phyloP scores from a whole-genome alignment of 2,797 vertebrate genomes.

The Pseudopleuronectes americanus region DNA sequence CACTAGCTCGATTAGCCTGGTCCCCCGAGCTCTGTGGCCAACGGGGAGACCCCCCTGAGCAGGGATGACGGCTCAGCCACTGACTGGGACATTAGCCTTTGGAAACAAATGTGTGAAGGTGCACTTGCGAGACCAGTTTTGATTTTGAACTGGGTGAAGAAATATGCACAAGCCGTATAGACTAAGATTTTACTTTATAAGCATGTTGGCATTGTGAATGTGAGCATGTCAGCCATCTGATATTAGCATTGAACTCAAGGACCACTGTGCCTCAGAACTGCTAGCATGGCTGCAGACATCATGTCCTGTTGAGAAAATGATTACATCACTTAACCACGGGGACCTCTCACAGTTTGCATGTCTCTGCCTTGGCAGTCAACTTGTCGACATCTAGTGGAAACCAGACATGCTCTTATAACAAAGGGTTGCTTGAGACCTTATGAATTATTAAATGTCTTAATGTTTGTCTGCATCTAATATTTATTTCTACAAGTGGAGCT shows the following conservation, averaged over 20 bases:
- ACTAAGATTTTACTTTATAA: slow-evolving; percentile 5
- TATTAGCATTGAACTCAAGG: not conserved
- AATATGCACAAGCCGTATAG: slow-evolving; percentile 4
- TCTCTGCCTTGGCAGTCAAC: not conserved
- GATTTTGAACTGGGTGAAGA: slow-evolving; percentile 1
- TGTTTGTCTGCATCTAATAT: slow-evolving; percentile 4
- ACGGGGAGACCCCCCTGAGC: slow-evolving; percentile 35
- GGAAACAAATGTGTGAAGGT: slow-evolving; percentile 9
- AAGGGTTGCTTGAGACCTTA: not conserved
- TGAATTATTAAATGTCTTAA: slow-evolving; percentile 10
- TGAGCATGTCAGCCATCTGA: not conserved
- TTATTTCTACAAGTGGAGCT: slow-evolving; percentile 2
- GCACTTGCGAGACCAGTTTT: not conserved
- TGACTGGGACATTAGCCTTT: slow-evolving; percentile 32
- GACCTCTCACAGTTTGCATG: not conserved
- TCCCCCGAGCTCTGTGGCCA: slow-evolving; percentile 44
- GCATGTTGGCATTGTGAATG: not conserved
- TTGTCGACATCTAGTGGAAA: slow-evolving; percentile 22
- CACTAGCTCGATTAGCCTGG: slow-evolving; percentile 65
- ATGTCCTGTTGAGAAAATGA: slow-evolving; percentile 2
- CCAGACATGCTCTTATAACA: not conserved
- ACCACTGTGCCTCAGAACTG: not conserved
- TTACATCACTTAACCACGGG: not conserved
- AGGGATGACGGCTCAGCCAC: slow-evolving; percentile 24
- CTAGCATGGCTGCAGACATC: not conserved